Evolutionary conservation across 1,140 invertebrate genomes (phyloP), one percentile per base, ranked within the genome.

Genomic region (Caenorhabditis remanei): DNA sequence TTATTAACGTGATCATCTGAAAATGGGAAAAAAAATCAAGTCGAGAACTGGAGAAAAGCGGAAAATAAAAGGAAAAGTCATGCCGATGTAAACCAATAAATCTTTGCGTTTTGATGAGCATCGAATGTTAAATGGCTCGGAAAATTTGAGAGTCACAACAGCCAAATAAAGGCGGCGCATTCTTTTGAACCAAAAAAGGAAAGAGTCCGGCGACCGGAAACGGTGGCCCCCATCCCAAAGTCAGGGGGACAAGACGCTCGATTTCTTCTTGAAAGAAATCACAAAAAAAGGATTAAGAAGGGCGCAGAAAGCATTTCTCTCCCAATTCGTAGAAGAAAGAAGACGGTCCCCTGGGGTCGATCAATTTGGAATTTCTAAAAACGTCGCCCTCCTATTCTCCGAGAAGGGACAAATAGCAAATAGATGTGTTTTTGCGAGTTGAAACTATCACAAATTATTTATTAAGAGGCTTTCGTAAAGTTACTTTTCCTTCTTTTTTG

Each of bases 351-450:
- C 21, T 48, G 71, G 71, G 71, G 46, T 79, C 71, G 21, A 79
- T 79, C 71, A 79, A 79, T 79, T 79, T 79, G 46, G 46, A 19
- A 79, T 79, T 79, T 79, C 71, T 50, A 53, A 50, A 48, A 43
- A 8, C 46, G 71, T 79, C 71, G 71, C 71, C 71, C 71, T 71
- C 71, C 46, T 46, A 79, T 79, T 79, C 53, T 79, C 46, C 50
- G 50, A 50, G 50, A 16, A 16, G 71, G 46, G 71, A 79, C 71
- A 79, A 79, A 79, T 79, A 53, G 46, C 19, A n/a, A 11, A 8
- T 13, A 4, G 14, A 46, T 21, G 21, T 9, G n/a, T 50, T 50
- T 41, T 50, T 24, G 71, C 2, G 16, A 50, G 46, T n/a, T 79
- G 19, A 48, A 50, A 48, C 46, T 50, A 79, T 79, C 71, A 79